Conservation (phyloP, 2,113 vertebrate species). For the Centropus bengalensis region DNA sequence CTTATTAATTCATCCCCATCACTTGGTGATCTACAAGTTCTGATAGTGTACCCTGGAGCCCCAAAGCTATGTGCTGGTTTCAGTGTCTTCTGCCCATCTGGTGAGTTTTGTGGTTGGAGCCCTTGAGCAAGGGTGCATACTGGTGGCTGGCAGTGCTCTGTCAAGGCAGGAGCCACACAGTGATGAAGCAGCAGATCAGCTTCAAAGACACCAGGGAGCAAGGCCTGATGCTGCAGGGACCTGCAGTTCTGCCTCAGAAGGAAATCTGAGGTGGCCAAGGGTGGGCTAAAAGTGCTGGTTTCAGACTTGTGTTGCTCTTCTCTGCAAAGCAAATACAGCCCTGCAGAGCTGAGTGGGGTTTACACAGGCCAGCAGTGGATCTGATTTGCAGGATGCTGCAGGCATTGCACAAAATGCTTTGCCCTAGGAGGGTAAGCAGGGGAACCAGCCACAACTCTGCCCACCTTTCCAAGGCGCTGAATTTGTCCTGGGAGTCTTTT, state of each 20-base stretch:
- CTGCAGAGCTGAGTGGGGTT: not conserved
- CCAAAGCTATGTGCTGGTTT: not conserved
- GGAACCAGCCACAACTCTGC: not conserved
- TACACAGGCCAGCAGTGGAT: not conserved
- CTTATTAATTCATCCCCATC: not conserved
- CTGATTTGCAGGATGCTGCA: not conserved
- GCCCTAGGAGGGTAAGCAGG: not conserved
- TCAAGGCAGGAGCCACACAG: not conserved
- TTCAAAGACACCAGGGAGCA: not conserved
- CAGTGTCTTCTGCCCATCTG: not conserved
- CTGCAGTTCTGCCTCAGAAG: not conserved
- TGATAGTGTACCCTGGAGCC: not conserved
- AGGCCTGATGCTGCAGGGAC: not conserved
- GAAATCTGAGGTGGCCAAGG: not conserved
- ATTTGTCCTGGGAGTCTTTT: not conserved
- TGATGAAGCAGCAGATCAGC: not conserved
- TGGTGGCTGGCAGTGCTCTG: not conserved
- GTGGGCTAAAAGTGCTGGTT: not conserved
- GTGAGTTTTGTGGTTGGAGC: not conserved
- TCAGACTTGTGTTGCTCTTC: not conserved
- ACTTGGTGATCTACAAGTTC: not conserved
- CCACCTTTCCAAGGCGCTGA: not conserved
- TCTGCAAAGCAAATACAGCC: not conserved
- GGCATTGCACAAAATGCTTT: not conserved
- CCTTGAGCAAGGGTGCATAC: not conserved